Evolutionary conservation across 2,888 invertebrate genomes (phyloP), one percentile per base, ranked within the genome.

Genomic region (Drosophila mettleri): DNA sequence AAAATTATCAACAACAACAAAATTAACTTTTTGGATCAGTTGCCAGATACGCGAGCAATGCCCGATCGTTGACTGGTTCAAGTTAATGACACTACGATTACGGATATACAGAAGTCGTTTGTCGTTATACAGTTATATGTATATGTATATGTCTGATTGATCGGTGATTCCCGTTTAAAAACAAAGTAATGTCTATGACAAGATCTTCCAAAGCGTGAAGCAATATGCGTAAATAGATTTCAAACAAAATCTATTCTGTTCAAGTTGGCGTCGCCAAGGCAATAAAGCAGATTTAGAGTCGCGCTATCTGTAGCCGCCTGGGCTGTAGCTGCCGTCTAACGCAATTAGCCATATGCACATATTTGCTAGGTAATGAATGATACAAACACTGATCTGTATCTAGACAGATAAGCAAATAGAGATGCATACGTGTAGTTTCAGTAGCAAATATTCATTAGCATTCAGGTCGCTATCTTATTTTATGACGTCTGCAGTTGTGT

Each of bases 71-170:
- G 68, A 71, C 62, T 72, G 77, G 9, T 38, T 60, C 53, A 71
- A 64, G 74, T 76, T 76, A 76, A 76, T 76, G 77, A 75, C 75
- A 72, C 68, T 41, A 41, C 34, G 58, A 75, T 75, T 74, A 63
- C 76, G 46, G 49, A 51, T 48, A 16, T 43, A 49, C 60, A 52
- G 36, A 18, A 55, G 34, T 27, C 24, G 43, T 68, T 67, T 22
- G 38, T 67, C 45, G 59, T 46, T 18, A 27, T 9, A 33, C 54
- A 29, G 53, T 33, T 45, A 31, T 10, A 29, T 18, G 20, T 10
- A 27, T 49, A 31, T 38, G 38, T 24, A 31, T 24, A 36, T 38
- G 33, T 8, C 3, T 31, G 4, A 3, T 3, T 9, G 16, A 4
- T n/a, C 24, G 45, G 69, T 64, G 51, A 43, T 53, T 77, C 36